Evolutionary conservation across 2,888 invertebrate species (phyloP).

Genomic region (Xanthostigma xanthostigma): DNA sequence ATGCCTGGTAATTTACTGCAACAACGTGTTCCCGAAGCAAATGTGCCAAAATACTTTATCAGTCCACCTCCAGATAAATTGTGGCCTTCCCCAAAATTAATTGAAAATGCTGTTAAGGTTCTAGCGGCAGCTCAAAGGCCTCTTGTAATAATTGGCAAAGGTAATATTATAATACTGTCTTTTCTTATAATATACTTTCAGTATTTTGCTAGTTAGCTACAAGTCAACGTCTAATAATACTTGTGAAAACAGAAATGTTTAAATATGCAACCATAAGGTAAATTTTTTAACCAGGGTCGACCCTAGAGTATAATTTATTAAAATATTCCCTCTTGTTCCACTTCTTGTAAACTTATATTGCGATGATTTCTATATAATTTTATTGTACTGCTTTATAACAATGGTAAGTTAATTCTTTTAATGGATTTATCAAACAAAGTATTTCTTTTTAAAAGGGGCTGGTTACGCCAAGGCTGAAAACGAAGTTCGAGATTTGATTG

Average conservation of each 20-base stretch:
- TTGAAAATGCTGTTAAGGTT: constrained; percentile 55
- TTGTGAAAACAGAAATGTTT: too few relatives aligned
- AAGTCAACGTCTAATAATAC: too few relatives aligned
- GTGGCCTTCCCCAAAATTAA: constrained; percentile 51
- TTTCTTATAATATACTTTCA: neutral
- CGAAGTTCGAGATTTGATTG: constrained; percentile 51
- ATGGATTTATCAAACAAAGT: too few relatives aligned
- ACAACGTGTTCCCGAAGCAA: constrained; percentile 27
- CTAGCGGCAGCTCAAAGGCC: constrained; percentile 64
- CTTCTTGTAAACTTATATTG: too few relatives aligned
- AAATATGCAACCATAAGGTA: too few relatives aligned
- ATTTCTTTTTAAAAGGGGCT: constrained; percentile 41
- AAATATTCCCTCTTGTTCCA: too few relatives aligned
- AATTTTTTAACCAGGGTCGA: too few relatives aligned
- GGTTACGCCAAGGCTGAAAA: constrained; percentile 69
- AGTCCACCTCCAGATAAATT: constrained; percentile 46
- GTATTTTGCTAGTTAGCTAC: neutral
- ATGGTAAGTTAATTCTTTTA: too few relatives aligned
- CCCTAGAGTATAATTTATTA: too few relatives aligned
- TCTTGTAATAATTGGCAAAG: constrained; percentile 76
- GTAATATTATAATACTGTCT: neutral
- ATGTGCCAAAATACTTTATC: constrained; percentile 30
- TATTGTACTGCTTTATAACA: too few relatives aligned
- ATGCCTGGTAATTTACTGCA: constrained; percentile 74
- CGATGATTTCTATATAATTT: too few relatives aligned